A percentile compares a stretch with the other conserved stretches of the same genome.
phyloP scores from a whole-genome alignment of 2,888 invertebrate genomes.

The Elysia crispata region DNA sequence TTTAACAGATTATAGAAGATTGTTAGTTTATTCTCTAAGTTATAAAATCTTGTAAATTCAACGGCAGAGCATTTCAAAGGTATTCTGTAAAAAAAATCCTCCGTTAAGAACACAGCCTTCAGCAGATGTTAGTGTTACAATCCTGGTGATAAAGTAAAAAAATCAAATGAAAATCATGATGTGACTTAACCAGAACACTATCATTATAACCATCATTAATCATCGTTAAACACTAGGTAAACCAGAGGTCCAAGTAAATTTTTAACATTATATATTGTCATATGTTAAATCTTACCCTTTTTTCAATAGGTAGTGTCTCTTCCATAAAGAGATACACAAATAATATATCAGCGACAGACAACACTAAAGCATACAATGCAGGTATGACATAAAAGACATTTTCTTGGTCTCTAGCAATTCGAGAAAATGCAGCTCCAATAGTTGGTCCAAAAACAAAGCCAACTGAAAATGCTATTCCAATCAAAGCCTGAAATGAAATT shows the following conservation, averaged over 20 bases:
- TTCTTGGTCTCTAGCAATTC: conserved; percentile 78
- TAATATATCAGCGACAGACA: conserved; percentile 87
- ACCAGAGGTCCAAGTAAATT: too few species aligned
- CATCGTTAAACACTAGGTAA: too few species aligned
- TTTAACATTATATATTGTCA: neutral
- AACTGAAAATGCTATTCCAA: conserved; percentile 97
- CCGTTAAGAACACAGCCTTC: too few species aligned
- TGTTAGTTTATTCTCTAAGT: too few species aligned
- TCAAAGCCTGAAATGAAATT: conserved; percentile 86
- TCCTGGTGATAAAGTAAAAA: too few species aligned
- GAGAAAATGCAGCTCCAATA: conserved; percentile 86
- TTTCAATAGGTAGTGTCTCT: conserved; percentile 89
- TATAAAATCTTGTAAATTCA: too few species aligned
- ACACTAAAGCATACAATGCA: conserved; percentile 81
- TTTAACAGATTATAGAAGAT: too few species aligned
- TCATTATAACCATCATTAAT: too few species aligned
- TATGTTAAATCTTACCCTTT: conserved; percentile 71
- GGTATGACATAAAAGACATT: conserved; percentile 87
- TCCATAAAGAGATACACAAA: conserved; percentile 86
- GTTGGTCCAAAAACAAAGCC: conserved; percentile 98
- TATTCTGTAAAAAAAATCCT: too few species aligned
- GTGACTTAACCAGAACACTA: too few species aligned
- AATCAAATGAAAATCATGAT: too few species aligned
- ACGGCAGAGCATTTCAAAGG: neutral
- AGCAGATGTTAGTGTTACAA: too few species aligned